Evolutionary conservation across 2,797 vertebrate genomes (phyloP).

Genomic region (Myotis vivesi): DNA sequence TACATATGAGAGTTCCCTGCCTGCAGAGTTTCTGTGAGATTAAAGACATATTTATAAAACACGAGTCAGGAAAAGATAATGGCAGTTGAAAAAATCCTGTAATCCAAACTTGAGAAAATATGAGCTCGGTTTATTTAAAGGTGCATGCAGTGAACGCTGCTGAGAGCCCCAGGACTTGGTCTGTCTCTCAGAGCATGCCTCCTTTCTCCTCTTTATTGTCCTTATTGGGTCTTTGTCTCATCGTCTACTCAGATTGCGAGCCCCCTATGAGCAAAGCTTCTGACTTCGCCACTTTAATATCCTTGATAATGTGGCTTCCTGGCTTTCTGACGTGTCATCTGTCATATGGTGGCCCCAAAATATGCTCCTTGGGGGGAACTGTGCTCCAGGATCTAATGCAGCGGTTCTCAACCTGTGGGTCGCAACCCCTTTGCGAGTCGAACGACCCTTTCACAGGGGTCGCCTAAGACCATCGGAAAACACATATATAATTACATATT

Average conservation of each 20-base stretch:
- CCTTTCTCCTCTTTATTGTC: background rate
- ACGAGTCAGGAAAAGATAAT: background rate
- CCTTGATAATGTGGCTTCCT: background rate
- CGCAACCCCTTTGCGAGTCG: too few relatives aligned
- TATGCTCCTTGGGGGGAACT: background rate
- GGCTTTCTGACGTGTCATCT: background rate
- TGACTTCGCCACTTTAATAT: background rate
- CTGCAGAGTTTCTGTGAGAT: background rate
- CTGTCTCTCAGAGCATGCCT: background rate
- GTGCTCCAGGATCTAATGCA: background rate
- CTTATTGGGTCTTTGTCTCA: background rate
- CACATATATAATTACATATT: too few relatives aligned
- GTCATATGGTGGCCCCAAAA: background rate
- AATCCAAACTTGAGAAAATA: background rate
- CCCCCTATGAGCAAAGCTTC: background rate
- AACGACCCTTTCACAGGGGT: too few relatives aligned
- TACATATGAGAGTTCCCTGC: background rate
- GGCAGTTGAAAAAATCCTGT: background rate
- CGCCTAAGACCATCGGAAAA: too few relatives aligned
- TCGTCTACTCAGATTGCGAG: background rate
- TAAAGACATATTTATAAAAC: background rate
- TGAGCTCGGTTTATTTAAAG: background rate
- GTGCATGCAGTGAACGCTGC: background rate
- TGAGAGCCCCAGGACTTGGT: background rate
- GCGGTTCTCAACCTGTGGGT: too few relatives aligned